Base-by-base conservation (phyloP, 2,888 invertebrate genomes). In the Sipha maydis region DNA sequence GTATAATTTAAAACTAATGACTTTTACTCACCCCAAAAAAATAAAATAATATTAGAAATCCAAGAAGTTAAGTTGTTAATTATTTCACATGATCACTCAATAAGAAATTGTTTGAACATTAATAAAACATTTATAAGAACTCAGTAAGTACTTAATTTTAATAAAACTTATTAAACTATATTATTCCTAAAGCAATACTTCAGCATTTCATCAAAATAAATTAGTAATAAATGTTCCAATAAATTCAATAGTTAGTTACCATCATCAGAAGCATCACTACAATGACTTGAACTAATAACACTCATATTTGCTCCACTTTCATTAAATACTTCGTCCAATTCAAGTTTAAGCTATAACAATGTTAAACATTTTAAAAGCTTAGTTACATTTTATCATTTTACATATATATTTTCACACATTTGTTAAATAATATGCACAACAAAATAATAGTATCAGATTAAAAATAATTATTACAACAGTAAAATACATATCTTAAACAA, bases 251-350 rank as follows among this genome's bases (percentile, higher is more conserved):
- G 28, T 79, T 14, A 69, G n/a, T 88, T 82, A 88, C 88, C 88
- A 34, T 88, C 88, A 21, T 25, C 88, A 69, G 88, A 88, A 48
- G 28, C 61, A 75, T 88, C 88, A 82, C 88, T 88, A 67, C 88
- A 82, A 82, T 82, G 88, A 34, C 88, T 88, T 17, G 80, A 82
- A 82, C 82, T 88, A n/a, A 88, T 75, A 76, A 82, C 67, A 82
- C 88, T 88, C 82, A 88, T 75, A 34, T 88, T 88, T 28, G 75
- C 82, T 61, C 41, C 88, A 82, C 88, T 88, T 82, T 75, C 80
- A 38, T 88, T 82, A 67, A 88, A 88, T 67, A 76, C 31, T 82
- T 82, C 75, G n/a, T 80, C 75, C 67, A 88, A 80, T 75, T 88
- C 61, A 9, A 75, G 31, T 75, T 88, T 88, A 1, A 88, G 88